Base-by-base conservation (phyloP, 2,888 invertebrate genomes). In the Bombyx huttoni region DNA sequence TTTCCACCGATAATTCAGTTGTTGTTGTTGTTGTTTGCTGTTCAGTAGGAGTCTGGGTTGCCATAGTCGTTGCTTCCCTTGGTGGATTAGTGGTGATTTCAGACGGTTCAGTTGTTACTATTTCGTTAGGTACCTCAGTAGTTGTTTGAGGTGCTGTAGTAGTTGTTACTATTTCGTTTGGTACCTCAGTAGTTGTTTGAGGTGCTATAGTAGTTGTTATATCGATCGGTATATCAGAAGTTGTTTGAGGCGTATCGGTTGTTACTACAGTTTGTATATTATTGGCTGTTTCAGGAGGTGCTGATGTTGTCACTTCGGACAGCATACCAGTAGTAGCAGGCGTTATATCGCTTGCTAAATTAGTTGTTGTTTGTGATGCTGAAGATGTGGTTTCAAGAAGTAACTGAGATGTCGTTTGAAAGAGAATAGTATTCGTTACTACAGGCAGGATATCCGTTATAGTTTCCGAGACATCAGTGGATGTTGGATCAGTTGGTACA, bases 1-100 rank as follows among this genome's bases (percentile, higher is more conserved):
- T 24, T 24, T 24, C 24, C 5, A 5, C 24, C 24, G 49, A 13
- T 1, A 47, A 45, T 48, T 50, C 24, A 24, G 53, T 34, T 13
- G 49, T 35, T 34, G n/a, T 34, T 13, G 35, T 53, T 53, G 34
- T 14, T 50, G n/a, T 0, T 0, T 8, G 5, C 1, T 51, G 13
- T 34, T 24, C 49, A 8, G 47, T 33, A 12, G 50, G 10, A 35
- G 53, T 35, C 47, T 47, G 13, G 34, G 47, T 51, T 47, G 47
- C 40, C 7, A 48, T 13, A 24, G 47, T 35, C 9, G 48, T 48
- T 13, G 9, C 13, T 14, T 40, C 13, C 35, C 35, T 13, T 10
- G 51, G 34, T 48, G 24, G 50, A 33, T 53, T 55, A 50, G 52
- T 51, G 40, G 56, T 50, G 13, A 48, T 46, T 47, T 34, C 9